These are phyloP conservation scores for Camelus dromedarius DNA, from an alignment of 2,113 vertebrate species.

Conservation along the genomic window DNA sequence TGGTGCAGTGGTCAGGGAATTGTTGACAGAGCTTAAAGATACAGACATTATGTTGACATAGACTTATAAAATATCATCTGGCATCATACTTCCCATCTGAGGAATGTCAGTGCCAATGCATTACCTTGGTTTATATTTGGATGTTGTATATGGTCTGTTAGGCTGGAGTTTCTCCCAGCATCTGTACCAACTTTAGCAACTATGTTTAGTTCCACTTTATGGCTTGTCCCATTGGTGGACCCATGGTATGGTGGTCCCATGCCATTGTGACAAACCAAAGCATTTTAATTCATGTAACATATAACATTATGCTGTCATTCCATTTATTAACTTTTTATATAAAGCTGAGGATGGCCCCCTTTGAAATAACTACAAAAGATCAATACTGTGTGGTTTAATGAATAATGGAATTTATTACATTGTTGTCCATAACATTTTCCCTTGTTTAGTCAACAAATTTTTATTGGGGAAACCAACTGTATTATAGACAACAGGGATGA, in stretches of 20 bases:
- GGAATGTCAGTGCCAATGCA: not conserved
- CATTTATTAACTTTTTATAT: not conserved
- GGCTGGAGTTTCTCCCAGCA: not conserved
- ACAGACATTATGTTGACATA: not conserved
- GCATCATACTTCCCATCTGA: not conserved
- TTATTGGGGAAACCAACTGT: not conserved
- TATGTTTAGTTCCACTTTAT: not conserved
- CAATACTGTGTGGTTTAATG: not conserved
- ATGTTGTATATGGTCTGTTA: not conserved
- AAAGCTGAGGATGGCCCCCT: not conserved
- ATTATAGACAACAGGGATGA: not conserved
- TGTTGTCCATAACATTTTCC: not conserved
- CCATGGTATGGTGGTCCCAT: not conserved
- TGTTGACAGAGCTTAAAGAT: not conserved
- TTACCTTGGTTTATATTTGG: not conserved
- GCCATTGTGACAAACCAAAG: not conserved
- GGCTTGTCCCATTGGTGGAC: constrained; percentile 1
- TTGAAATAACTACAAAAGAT: not conserved
- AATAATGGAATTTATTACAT: not conserved
- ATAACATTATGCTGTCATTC: not conserved
- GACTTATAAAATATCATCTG: not conserved
- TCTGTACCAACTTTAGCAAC: not conserved
- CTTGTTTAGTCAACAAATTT: constrained; percentile 7
- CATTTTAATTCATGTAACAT: not conserved
- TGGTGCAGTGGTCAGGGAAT: not conserved